A percentile compares a stretch with the other conserved stretches of the same genome.
Conservation (phyloP, 2,113 vertebrate genomes). For the Callionymus lyra region DNA sequence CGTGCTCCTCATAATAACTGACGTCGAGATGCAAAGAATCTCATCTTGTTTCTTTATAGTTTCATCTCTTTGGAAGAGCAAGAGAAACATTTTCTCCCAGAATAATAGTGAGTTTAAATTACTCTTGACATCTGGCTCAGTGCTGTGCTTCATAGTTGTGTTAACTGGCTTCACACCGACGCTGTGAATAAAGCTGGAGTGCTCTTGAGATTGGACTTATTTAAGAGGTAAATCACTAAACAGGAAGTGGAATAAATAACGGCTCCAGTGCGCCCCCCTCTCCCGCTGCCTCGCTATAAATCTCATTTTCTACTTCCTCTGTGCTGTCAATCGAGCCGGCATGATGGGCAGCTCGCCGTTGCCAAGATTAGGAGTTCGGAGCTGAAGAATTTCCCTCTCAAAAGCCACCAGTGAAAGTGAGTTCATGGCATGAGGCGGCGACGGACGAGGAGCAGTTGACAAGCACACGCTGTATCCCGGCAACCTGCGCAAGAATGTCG, state of each 20-base stretch:
- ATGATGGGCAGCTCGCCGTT: conserved; percentile 41
- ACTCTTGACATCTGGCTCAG: too few relatives aligned
- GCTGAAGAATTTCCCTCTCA: conserved; percentile 53
- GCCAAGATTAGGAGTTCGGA: conserved; percentile 36
- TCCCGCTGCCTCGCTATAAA: conserved; percentile 17
- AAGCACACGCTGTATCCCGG: conserved; percentile 20
- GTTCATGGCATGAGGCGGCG: conserved; percentile 30
- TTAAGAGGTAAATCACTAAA: too few relatives aligned
- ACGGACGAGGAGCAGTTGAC: conserved; percentile 21
- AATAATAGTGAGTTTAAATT: too few relatives aligned
- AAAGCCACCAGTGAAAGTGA: conserved; percentile 46
- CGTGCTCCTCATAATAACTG: too few relatives aligned
- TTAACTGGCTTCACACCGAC: too few relatives aligned
- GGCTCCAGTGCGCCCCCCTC: conserved; percentile 1
- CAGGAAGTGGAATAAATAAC: background rate
- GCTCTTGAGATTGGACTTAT: too few relatives aligned
- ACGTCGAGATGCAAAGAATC: too few relatives aligned
- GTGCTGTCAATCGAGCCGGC: conserved; percentile 21
- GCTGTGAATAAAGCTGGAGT: too few relatives aligned
- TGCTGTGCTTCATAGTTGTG: too few relatives aligned
- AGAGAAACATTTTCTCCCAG: too few relatives aligned
- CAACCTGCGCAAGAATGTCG: conserved; percentile 22
- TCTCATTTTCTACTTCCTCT: conserved; percentile 39
- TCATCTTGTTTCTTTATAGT: too few relatives aligned
- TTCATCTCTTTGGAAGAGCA: too few relatives aligned